Evolutionary conservation across 1,140 invertebrate genomes (phyloP), one percentile per base, ranked within the genome.

Genomic region (Triops cancriformis): DNA sequence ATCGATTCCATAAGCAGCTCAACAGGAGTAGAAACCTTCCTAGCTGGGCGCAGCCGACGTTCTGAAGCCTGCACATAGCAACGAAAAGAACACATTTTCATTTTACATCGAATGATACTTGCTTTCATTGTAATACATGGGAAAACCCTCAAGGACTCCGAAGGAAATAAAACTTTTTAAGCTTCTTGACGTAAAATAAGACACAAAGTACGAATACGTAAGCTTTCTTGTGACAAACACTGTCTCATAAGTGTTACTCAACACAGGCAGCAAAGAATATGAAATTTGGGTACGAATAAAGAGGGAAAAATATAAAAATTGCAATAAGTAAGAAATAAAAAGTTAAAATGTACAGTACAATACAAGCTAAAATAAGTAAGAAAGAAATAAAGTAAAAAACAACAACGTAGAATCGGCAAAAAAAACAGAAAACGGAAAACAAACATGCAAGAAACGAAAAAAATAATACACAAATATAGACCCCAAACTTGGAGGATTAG

Each of bases 1-100:
- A 98, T 98, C 77, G 94, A 95, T 78, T 94, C 91, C 86, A 98
- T 90, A 0, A 98, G 87, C 80, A 91, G 88, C 85, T 98, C 95
- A 78, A 94, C 87, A 0, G 94, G 90, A 14, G 93, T 93, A 11
- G 90, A 88, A 77, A 89, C 88, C 73, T 89, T 88, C 43, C 89
- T 88, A 9, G 90, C 89, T 12, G 93, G 91, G 37, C 85, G 84
- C 81, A 98, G 83, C 84, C 94, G 91, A 75, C 96, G 88, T 78
- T 97, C 94, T 9, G 93, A 93, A n/a, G 91, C 93, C 94, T 95
- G 81, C 1, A 83, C 76, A 28, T 14, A 73, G 26, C 0, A 18
- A 10, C 7, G 18, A 64, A 23, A 64, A 64, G 6, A 64, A 64
- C 14, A 18, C 51, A 23, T 18, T 23, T 64, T 14, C 14, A 1